Evolutionary conservation across 2,888 invertebrate genomes (phyloP), one percentile per base, ranked within the genome.

Genomic region (Epirrita christyi): DNA sequence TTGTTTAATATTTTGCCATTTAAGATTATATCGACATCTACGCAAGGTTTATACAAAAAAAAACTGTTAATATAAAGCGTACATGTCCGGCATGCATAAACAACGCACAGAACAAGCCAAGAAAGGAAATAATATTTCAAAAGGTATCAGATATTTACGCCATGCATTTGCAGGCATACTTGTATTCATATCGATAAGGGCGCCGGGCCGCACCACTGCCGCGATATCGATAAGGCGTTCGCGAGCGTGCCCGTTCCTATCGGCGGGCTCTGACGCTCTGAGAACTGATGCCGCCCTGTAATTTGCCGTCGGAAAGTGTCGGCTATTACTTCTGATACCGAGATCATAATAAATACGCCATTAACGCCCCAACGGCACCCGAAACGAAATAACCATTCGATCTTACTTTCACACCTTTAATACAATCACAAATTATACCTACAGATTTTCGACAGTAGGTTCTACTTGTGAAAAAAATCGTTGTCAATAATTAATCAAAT

Each of bases 341-440:
- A 86, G 89, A 92, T 91, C 91, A 91, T 92, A 91, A 92, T 92
- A 92, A 91, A 91, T 91, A 91, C 89, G 83, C 92, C 88, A 91
- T 91, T 90, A 91, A 90, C 92, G 90, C 90, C 91, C 87, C 88
- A 85, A 74, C 81, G 86, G 85, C 88, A 86, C 88, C 87, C 90
- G 87, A 90, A 89, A 88, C 84, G 86, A 81, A 86, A 82, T 81
- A 85, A 83, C 80, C 79, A 77, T 80, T 80, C 73, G 70, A 72
- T 59, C 59, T 64, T 62, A 64, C 68, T 65, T 65, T 64, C 62
- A 47, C 52, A 64, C 59, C 59, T 67, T 60, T 55, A 61, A 63
- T 56, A 63, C 59, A 53, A 64, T 64, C 50, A 50, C 45, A 40
- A 64, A 62, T 66, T 44, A 61, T 45, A 34, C 45, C 44, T 52